These are phyloP conservation scores for Scarus forsteni DNA, from an alignment of 2,797 vertebrate species.

Conservation along the genomic window DNA sequence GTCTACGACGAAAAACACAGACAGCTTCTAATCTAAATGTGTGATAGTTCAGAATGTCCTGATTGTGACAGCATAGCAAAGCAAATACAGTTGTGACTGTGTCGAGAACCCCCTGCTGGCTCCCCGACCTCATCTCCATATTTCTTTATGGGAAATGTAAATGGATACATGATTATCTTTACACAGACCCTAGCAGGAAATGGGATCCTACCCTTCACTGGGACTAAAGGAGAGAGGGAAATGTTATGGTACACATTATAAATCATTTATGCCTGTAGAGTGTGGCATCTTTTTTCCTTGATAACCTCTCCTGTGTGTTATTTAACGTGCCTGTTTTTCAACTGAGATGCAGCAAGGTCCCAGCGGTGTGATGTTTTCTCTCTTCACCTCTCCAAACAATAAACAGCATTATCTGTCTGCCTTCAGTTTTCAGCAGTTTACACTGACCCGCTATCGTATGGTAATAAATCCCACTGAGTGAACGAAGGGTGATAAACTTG, in stretches of 20 bases:
- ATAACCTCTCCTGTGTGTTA: conserved; percentile 75
- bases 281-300: conserved; percentile 71
- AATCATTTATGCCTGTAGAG: conserved; percentile 77
- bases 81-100: conserved; percentile 74
- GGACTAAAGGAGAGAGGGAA: conserved; percentile 81
- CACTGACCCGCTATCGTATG: conserved; percentile 69
- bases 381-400: conserved; percentile 71
- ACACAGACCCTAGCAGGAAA: conserved; percentile 79
- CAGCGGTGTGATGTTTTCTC: conserved; percentile 65
- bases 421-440: conserved; percentile 68
- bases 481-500: conserved; percentile 74
- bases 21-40: conserved; percentile 82
- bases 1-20: conserved; percentile 77
- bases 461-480: conserved; percentile 76
- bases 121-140: conserved; percentile 82
- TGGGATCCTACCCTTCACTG: conserved; percentile 75
- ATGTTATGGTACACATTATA: conserved; percentile 81
- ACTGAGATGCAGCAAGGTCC: conserved; percentile 64
- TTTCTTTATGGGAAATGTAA: conserved; percentile 84
- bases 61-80: conserved; percentile 80
- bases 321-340: conserved; percentile 65
- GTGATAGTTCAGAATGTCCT: conserved; percentile 80
- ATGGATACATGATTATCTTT: conserved; percentile 85
- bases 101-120: conserved; percentile 76
- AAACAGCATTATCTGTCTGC: conserved; percentile 76